A percentile compares a stretch with the other conserved stretches of the same genome.
phyloP scores from a whole-genome alignment of 2,113 vertebrate genomes.

The Aegotheles bennettii region DNA sequence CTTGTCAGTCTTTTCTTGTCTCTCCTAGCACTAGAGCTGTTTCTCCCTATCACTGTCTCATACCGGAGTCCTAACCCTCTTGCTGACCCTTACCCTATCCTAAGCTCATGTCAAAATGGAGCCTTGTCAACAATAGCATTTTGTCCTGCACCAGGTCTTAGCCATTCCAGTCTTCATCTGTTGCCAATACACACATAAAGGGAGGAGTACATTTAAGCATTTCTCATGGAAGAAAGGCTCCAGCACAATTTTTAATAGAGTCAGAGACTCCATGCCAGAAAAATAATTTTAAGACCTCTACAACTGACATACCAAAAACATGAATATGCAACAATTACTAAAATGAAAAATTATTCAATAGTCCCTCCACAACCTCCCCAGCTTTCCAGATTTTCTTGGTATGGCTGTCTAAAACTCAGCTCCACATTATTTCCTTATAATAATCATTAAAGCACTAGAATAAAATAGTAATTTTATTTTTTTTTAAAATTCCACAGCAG shows the following conservation, averaged over 20 bases:
- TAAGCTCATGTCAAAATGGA: background rate
- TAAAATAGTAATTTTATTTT: background rate
- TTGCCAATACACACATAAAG: background rate
- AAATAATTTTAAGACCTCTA: background rate
- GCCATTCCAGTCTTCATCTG: background rate
- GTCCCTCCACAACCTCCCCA: background rate
- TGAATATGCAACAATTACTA: background rate
- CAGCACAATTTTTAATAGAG: background rate
- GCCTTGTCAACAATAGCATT: background rate
- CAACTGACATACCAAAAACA: background rate
- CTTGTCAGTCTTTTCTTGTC: too few relatives aligned
- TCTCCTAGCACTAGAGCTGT: background rate
- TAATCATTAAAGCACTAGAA: background rate
- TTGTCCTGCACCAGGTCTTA: background rate
- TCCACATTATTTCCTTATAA: background rate
- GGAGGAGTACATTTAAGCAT: background rate
- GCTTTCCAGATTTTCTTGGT: background rate
- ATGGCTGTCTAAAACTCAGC: constrained; percentile 23
- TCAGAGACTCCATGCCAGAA: background rate
- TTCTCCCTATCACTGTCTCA: too few relatives aligned
- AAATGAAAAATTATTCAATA: background rate
- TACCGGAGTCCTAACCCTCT: too few relatives aligned
- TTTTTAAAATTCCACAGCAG: background rate
- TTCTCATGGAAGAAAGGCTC: background rate
- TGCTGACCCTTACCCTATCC: background rate